These are phyloP conservation scores for Indicator maculatus DNA, from an alignment of 2,113 vertebrate species.

Conservation along the genomic window DNA sequence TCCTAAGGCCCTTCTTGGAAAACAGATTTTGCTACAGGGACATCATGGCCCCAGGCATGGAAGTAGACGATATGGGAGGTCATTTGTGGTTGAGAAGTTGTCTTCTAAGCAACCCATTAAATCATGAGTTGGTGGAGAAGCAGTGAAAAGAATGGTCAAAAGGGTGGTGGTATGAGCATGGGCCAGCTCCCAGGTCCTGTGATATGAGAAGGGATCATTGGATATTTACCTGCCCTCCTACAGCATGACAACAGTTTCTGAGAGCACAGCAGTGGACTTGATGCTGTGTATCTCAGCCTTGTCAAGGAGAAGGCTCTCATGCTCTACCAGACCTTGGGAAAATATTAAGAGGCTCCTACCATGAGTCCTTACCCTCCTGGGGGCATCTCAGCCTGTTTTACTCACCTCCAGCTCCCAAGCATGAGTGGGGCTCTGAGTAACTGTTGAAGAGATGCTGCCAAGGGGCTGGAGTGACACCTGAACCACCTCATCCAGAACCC, in stretches of 20 bases:
- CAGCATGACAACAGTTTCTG: not conserved
- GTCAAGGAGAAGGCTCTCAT: rapidly evolving
- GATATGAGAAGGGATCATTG: rapidly evolving
- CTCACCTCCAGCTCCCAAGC: not conserved
- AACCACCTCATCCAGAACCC: rapidly evolving
- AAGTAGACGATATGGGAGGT: not conserved
- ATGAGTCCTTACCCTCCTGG: not conserved
- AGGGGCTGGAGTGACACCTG: not conserved
- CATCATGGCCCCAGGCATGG: rapidly evolving
- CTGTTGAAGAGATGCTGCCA: rapidly evolving
- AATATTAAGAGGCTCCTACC: not conserved
- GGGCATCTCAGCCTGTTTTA: not conserved
- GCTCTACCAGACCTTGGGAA: not conserved
- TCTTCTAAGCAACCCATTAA: not conserved
- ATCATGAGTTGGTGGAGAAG: not conserved
- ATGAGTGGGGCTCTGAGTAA: rapidly evolving
- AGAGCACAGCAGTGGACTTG: not conserved
- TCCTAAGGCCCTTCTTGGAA: not conserved
- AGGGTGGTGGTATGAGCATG: rapidly evolving
- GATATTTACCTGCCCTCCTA: not conserved
- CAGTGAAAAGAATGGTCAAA: rapidly evolving
- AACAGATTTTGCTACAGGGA: not conserved
- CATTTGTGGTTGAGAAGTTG: not conserved
- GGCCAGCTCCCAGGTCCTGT: not conserved
- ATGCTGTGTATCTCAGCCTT: rapidly evolving